phyloP scores from a whole-genome alignment of 2,797 vertebrate species.

The Chaunax sp. region DNA sequence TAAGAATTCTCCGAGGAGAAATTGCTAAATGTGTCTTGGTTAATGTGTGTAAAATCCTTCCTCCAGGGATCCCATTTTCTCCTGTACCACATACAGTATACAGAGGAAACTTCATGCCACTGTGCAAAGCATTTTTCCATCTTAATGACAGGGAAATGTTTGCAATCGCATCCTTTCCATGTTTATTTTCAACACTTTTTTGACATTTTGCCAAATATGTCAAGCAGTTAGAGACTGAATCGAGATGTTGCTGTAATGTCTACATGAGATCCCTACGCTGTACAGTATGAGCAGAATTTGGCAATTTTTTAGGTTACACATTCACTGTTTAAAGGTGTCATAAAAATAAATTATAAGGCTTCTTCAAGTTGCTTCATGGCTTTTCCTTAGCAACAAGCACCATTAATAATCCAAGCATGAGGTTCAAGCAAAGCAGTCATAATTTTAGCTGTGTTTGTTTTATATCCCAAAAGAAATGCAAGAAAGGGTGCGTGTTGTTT shows the following conservation, averaged over 20 bases:
- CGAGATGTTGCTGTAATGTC: neutral
- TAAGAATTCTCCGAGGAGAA: neutral
- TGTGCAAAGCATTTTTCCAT: slow-evolving; percentile 1
- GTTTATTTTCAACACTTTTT: slow-evolving; percentile 10
- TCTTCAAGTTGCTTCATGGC: neutral
- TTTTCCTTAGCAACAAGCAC: neutral
- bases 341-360: neutral
- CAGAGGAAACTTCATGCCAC: neutral
- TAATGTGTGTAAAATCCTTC: neutral
- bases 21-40: neutral
- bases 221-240: neutral
- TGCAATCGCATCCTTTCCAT: neutral
- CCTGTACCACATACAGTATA: neutral
- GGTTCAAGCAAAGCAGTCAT: neutral
- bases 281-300: neutral
- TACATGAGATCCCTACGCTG: too few relatives aligned
- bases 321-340: neutral
- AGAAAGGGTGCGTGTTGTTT: neutral
- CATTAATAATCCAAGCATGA: neutral
- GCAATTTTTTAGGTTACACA: neutral
- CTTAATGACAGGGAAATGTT: neutral
- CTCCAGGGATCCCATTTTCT: neutral
- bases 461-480: neutral
- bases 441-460: too few relatives aligned
- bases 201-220: neutral